Evolutionary conservation across 2,888 invertebrate genomes (phyloP).

Genomic region (Drosophila lacicola): DNA sequence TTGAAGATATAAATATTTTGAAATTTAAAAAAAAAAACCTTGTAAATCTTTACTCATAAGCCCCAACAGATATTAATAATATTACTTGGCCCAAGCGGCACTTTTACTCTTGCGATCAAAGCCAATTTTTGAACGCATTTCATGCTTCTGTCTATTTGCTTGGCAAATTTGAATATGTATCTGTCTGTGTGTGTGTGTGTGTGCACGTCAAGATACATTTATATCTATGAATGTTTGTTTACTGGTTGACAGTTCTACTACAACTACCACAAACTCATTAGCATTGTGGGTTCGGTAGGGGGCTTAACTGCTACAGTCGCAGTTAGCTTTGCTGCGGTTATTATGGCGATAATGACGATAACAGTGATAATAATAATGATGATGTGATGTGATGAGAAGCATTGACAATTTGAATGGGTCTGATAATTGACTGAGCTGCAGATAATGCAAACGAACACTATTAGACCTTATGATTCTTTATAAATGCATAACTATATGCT

Average conservation of each 20-base stretch:
- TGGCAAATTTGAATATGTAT: slow-evolving; percentile 4
- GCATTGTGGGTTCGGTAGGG: slow-evolving; percentile 31
- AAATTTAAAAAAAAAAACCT: too few species aligned
- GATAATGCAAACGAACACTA: too few species aligned
- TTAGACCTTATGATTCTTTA: too few species aligned
- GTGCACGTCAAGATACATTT: slow-evolving; percentile 2
- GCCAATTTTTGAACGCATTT: slow-evolving; percentile 12
- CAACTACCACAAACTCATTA: slow-evolving; percentile 59
- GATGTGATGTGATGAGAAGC: too few species aligned
- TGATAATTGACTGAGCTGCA: background rate
- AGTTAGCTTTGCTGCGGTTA: slow-evolving; percentile 19
- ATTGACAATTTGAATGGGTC: background rate
- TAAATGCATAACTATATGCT: too few species aligned
- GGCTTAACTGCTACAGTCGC: slow-evolving; percentile 11
- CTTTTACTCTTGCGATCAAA: slow-evolving; percentile 8
- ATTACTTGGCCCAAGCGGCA: background rate
- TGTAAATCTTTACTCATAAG: background rate
- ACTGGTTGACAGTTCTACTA: slow-evolving; percentile 35
- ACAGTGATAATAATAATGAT: slow-evolving; percentile 14
- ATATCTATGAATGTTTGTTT: slow-evolving; percentile 25
- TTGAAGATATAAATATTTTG: too few species aligned
- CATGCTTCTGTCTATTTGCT: slow-evolving; percentile 14
- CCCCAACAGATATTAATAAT: background rate
- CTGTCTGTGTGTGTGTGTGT: background rate
- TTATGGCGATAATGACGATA: slow-evolving; percentile 19